A percentile compares a stretch with the other conserved stretches of the same genome.
Conservation (phyloP, 1,140 invertebrate species). For the Megathymus violae region DNA sequence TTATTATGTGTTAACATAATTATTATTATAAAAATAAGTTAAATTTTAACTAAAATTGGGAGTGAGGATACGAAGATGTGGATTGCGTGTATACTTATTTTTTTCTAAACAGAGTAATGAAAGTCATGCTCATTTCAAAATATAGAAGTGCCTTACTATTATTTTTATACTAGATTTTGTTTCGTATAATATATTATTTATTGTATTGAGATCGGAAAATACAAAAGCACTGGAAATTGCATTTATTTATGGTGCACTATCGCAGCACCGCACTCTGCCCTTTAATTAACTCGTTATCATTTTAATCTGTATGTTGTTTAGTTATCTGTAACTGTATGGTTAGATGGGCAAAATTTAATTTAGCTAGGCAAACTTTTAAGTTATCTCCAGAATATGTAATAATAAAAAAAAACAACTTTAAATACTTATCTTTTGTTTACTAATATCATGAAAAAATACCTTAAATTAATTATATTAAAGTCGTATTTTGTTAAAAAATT, state of each 20-base stretch:
- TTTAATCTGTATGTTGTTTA: conserved; percentile 18
- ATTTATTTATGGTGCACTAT: conserved; percentile 75
- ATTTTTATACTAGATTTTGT: conserved; percentile 72
- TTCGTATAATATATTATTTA: conserved; percentile 54
- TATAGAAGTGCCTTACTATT: conserved; percentile 82
- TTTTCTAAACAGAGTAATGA: conserved; percentile 37
- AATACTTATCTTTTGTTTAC: too few species aligned
- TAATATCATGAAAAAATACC: too few species aligned
- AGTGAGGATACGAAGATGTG: neutral
- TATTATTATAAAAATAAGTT: too few species aligned
- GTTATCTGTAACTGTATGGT: neutral
- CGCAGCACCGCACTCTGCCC: conserved; percentile 55
- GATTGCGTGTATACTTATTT: neutral
- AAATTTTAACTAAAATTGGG: neutral
- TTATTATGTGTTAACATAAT: too few species aligned
- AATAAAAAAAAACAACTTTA: too few species aligned
- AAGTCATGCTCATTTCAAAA: conserved; percentile 67
- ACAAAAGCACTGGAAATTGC: conserved; percentile 76
- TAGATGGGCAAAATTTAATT: conserved; percentile 21
- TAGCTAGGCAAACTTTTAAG: too few species aligned
- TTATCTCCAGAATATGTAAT: too few species aligned
- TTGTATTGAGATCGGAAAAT: conserved; percentile 45
- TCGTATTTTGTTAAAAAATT: too few species aligned
- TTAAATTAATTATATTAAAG: too few species aligned
- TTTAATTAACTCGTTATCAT: conserved; percentile 22